These are phyloP conservation scores for Drosophila trapezifrons DNA, from an alignment of 1,140 invertebrate species.

Conservation along the genomic window DNA sequence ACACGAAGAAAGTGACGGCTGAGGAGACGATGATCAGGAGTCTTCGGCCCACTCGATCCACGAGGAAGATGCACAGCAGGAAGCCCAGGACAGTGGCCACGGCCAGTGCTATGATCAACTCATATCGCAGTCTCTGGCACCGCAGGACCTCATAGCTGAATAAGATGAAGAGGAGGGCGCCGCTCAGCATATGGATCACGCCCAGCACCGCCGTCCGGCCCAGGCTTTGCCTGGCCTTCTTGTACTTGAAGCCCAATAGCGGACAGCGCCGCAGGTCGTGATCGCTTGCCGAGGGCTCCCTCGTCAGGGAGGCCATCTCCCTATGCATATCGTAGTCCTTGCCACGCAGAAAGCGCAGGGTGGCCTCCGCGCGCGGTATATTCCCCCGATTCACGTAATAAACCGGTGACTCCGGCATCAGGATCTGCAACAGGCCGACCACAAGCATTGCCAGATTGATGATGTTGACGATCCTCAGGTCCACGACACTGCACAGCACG, in stretches of 20 bases:
- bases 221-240: constrained; percentile 9
- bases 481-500: constrained; percentile 81
- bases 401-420: constrained; percentile 89
- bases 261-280: neutral
- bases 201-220: neutral
- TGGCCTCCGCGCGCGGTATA: constrained; percentile 86
- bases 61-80: constrained; percentile 19
- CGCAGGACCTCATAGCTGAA: neutral
- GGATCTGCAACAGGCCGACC: constrained; percentile 85
- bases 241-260: neutral
- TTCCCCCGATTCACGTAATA: constrained; percentile 84
- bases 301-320: constrained; percentile 34
- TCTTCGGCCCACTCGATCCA: constrained; percentile 39
- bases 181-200: constrained; percentile 22
- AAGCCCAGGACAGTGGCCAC: neutral
- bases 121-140: neutral
- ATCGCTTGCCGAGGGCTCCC: neutral
- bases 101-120: neutral
- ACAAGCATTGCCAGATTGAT: constrained; percentile 86
- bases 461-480: constrained; percentile 85
- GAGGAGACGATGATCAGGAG: constrained; percentile 24
- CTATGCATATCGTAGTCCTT: constrained; percentile 85
- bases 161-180: constrained; percentile 3
- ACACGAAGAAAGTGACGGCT: neutral
- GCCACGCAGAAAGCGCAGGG: constrained; percentile 88